Conservation (phyloP, 2,888 invertebrate genomes). For the Taphrorychus bicolor region DNA sequence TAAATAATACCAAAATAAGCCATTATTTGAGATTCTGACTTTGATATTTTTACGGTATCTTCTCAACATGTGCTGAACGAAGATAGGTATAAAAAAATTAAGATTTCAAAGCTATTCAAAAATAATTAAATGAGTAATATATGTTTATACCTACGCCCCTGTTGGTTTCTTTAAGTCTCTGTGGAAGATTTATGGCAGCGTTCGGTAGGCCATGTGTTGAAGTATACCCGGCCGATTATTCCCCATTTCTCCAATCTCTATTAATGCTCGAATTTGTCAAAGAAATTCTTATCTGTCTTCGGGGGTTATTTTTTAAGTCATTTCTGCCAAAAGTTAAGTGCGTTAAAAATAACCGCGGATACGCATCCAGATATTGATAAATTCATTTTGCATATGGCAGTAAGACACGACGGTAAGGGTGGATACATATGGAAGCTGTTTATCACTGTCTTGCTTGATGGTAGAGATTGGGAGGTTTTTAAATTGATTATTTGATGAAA, state of each 20-base stretch:
- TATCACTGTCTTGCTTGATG: constrained; percentile 14
- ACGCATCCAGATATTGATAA: constrained; percentile 24
- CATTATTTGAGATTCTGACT: too few relatives aligned
- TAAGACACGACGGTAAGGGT: too few relatives aligned
- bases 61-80: too few relatives aligned
- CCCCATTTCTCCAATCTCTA: neutral
- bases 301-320: constrained; percentile 16
- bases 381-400: constrained; percentile 31
- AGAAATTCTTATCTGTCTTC: constrained; percentile 20
- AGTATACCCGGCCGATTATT: constrained; percentile 39
- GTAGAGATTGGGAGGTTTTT: too few relatives aligned
- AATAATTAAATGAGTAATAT: too few relatives aligned
- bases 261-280: neutral
- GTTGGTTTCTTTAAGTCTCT: neutral
- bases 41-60: too few relatives aligned
- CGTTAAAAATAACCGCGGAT: constrained; percentile 28
- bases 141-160: neutral
- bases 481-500: too few relatives aligned
- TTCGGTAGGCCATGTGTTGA: constrained; percentile 49
- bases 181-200: constrained; percentile 32
- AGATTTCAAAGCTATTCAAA: too few relatives aligned
- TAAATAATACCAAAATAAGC: too few relatives aligned
- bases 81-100: too few relatives aligned
- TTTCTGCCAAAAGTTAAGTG: constrained; percentile 20
- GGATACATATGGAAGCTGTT: constrained; percentile 21